phyloP scores from a whole-genome alignment of 2,797 vertebrate genomes.

The Cottoperca gobio region DNA sequence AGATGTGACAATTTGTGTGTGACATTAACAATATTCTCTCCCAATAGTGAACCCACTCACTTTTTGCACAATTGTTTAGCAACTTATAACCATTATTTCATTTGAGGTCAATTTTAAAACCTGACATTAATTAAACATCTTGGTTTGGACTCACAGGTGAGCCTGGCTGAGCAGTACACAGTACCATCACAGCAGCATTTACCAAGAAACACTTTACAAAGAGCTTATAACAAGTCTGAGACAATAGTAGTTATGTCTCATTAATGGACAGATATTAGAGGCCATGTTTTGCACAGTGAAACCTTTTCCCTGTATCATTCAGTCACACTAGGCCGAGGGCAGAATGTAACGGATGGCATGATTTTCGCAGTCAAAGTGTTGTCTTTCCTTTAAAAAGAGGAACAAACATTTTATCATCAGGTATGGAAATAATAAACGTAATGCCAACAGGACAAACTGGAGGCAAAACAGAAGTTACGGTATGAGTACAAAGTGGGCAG shows the following conservation, averaged over 20 bases:
- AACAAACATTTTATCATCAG: slow-evolving; percentile 40
- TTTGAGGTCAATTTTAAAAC: slow-evolving; percentile 56
- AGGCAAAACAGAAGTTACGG: slow-evolving; percentile 53
- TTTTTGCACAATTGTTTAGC: slow-evolving; percentile 14
- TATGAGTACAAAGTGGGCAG: slow-evolving; percentile 71
- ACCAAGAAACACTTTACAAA: slow-evolving; percentile 54
- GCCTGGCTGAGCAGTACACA: slow-evolving; percentile 76
- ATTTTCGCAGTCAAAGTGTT: slow-evolving; percentile 31
- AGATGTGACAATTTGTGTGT: slow-evolving; percentile 20
- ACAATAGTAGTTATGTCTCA: slow-evolving; percentile 28
- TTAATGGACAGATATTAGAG: slow-evolving; percentile 41
- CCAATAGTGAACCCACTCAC: slow-evolving; percentile 18
- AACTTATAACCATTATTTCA: slow-evolving; percentile 28
- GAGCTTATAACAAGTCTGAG: slow-evolving; percentile 39
- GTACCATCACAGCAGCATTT: slow-evolving; percentile 76
- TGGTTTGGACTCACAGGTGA: slow-evolving; percentile 40
- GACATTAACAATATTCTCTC: slow-evolving; percentile 28
- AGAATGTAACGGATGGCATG: slow-evolving; percentile 48
- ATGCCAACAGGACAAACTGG: slow-evolving; percentile 53
- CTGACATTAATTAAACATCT: slow-evolving; percentile 40
- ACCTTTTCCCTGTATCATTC: slow-evolving; percentile 36
- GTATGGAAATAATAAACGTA: slow-evolving; percentile 58
- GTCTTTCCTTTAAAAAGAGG: slow-evolving; percentile 42
- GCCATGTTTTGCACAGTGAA: slow-evolving; percentile 56
- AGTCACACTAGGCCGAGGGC: slow-evolving; percentile 35